Percentiles rank a stretch among this genome's conserved stretches.
phyloP scores from a whole-genome alignment of 1,140 invertebrate species.

The Drosophila pruinosa region DNA sequence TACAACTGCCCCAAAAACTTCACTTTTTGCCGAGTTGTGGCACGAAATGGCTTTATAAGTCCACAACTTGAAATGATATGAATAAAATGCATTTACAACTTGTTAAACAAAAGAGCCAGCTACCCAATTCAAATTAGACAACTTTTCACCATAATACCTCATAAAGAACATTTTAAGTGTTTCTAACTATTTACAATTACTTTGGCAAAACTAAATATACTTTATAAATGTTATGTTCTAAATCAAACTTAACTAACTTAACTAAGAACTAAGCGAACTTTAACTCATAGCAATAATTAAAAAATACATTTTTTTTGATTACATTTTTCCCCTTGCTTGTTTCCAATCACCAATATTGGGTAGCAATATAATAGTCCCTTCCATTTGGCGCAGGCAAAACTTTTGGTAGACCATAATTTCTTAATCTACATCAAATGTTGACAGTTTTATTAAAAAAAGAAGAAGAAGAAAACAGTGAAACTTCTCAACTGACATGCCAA shows the following conservation, averaged over 20 bases:
- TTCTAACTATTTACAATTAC: background rate
- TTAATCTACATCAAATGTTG: conserved; percentile 79
- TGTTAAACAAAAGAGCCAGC: background rate
- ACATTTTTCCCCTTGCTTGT: background rate
- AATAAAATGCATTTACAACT: background rate
- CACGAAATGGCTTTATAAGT: conserved; percentile 5
- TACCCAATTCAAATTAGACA: background rate
- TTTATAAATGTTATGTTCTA: background rate
- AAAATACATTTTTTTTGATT: background rate
- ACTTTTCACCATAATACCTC: background rate
- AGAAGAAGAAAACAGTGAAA: conserved; percentile 11
- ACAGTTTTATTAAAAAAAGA: conserved; percentile 79
- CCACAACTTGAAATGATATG: background rate
- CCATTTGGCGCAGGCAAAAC: conserved; percentile 15
- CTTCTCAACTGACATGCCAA: conserved; percentile 64
- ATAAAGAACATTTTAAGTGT: background rate
- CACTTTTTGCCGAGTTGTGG: background rate
- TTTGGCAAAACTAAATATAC: background rate
- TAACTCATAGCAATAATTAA: background rate
- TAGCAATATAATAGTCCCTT: conserved; percentile 3
- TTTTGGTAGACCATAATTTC: conserved; percentile 68
- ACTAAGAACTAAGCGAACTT: background rate
- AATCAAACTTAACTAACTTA: background rate
- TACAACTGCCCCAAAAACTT: conserved; percentile 27
- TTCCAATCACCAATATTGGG: background rate